Evolutionary conservation across 2,797 vertebrate species (phyloP).

Genomic region (Peromyscus eremicus): DNA sequence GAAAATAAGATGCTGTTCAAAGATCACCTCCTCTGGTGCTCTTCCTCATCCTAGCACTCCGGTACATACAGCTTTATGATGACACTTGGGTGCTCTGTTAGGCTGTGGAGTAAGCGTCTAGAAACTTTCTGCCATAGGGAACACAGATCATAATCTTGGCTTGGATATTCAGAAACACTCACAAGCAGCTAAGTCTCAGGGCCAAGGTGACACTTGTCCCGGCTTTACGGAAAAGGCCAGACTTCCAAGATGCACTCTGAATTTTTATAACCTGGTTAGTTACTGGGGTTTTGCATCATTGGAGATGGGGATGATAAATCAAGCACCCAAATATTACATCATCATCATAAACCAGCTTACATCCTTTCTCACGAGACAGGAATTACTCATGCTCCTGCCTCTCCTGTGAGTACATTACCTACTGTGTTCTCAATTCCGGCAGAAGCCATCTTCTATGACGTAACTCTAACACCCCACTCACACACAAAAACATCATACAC

Average conservation of each 20-base stretch:
- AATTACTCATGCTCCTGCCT: constrained; percentile 77
- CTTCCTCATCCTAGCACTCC: neutral
- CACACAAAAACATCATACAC: neutral
- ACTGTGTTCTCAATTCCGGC: constrained; percentile 73
- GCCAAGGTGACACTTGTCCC: constrained; percentile 45
- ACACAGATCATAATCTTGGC: neutral
- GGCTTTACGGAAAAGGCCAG: constrained; percentile 52
- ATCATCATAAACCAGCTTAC: constrained; percentile 76
- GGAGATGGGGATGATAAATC: constrained; percentile 75
- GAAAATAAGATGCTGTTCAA: neutral
- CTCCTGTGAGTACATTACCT: constrained; percentile 67
- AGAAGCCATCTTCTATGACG: constrained; percentile 72
- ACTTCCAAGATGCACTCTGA: constrained; percentile 62
- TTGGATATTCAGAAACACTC: neutral
- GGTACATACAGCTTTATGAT: neutral
- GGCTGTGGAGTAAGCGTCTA: neutral
- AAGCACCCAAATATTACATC: constrained; percentile 84
- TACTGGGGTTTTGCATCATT: constrained; percentile 71
- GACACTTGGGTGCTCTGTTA: neutral
- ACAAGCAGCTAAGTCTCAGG: neutral
- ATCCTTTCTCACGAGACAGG: constrained; percentile 78
- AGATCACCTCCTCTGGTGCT: neutral
- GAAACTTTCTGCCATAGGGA: neutral
- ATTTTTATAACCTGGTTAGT: constrained; percentile 69
- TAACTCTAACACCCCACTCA: constrained; percentile 48